Evolutionary conservation across 2,113 vertebrate species (phyloP).

Genomic region (Aegithalos caudatus): DNA sequence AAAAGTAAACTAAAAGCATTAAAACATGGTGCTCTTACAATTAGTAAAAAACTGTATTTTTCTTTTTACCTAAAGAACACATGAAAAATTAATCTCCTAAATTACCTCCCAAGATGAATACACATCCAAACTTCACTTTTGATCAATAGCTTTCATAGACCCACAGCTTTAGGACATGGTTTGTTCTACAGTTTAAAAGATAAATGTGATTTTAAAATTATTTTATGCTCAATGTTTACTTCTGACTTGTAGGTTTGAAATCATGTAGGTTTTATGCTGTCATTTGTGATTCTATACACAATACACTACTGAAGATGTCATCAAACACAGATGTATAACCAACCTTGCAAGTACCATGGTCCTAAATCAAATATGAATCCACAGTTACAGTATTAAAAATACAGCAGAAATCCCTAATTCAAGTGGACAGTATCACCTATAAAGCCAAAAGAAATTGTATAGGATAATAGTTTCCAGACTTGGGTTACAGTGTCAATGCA

Average conservation of each 20-base stretch:
- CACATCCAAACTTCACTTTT: slow-evolving; percentile 5
- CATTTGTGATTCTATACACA: slow-evolving; percentile 12
- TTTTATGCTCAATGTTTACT: background rate
- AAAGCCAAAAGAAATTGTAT: slow-evolving; percentile 67
- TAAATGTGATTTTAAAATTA: background rate
- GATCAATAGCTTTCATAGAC: background rate
- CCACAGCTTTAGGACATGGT: background rate
- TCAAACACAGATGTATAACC: background rate
- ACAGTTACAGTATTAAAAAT: slow-evolving; percentile 42
- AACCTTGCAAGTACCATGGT: background rate
- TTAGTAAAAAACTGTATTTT: background rate
- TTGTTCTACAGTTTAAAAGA: background rate
- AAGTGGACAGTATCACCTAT: slow-evolving; percentile 59
- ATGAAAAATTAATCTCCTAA: slow-evolving; percentile 28
- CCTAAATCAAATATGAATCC: slow-evolving; percentile 63
- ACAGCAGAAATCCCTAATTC: slow-evolving; percentile 59
- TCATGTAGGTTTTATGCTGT: background rate
- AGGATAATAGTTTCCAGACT: slow-evolving; percentile 70
- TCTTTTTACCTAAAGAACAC: background rate
- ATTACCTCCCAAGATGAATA: background rate
- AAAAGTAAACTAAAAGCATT: background rate
- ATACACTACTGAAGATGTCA: slow-evolving; percentile 8
- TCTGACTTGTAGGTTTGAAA: background rate
- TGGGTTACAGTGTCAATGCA: slow-evolving; percentile 68
- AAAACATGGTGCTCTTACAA: background rate